Evolutionary conservation across 1,140 invertebrate genomes (phyloP).

Genomic region (Calycopis cecrops): DNA sequence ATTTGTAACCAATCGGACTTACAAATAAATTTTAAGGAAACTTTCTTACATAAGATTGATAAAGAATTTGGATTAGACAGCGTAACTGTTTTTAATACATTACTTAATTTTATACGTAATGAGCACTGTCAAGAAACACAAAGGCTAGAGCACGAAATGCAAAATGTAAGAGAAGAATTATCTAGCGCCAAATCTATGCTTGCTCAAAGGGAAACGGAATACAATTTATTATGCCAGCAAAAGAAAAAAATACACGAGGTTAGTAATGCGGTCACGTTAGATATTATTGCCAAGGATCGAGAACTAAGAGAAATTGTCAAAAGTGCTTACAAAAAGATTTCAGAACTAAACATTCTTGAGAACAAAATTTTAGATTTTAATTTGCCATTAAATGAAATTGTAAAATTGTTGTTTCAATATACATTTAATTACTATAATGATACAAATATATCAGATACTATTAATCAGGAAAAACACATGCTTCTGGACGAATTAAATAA

Average conservation of each 20-base stretch:
- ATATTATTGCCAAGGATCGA: conserved; percentile 48
- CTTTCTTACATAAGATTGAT: conserved; percentile 44
- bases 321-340: conserved; percentile 35
- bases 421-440: conserved; percentile 27
- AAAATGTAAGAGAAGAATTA: conserved; percentile 34
- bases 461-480: not conserved
- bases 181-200: conserved; percentile 33
- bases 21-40: conserved; percentile 39
- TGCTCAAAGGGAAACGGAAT: conserved; percentile 45
- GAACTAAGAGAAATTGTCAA: conserved; percentile 34
- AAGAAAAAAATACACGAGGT: conserved; percentile 56
- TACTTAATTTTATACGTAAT: conserved; percentile 28
- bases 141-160: conserved; percentile 33
- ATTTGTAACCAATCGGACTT: conserved; percentile 19
- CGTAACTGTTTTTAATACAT: conserved; percentile 35
- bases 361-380: conserved; percentile 31
- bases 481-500: conserved; percentile 5
- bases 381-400: conserved; percentile 30
- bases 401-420: conserved; percentile 34
- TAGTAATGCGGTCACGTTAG: conserved; percentile 48
- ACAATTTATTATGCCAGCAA: conserved; percentile 41
- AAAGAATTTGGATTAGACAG: conserved; percentile 38
- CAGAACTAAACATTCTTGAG: conserved; percentile 33
- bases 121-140: conserved; percentile 28
- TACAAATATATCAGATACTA: conserved; percentile 4